Conservation (phyloP, 2,888 invertebrate species). For the Dorcus parallelipipedus region DNA sequence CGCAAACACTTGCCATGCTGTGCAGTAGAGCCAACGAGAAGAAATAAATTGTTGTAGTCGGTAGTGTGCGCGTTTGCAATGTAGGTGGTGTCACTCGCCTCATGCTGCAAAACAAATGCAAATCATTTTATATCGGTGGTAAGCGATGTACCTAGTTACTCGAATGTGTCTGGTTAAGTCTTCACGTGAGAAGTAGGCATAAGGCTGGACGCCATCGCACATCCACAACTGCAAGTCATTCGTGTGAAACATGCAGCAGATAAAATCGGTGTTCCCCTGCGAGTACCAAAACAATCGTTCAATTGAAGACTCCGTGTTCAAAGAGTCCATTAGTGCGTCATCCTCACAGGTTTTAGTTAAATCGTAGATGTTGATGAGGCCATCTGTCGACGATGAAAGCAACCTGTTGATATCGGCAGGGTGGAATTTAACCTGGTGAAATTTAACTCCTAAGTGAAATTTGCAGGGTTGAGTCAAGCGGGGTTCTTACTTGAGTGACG, state of each 20-base stretch:
- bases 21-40: constrained; percentile 64
- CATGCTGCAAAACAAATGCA: background rate
- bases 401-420: constrained; percentile 61
- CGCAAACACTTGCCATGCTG: constrained; percentile 59
- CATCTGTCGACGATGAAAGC: constrained; percentile 77
- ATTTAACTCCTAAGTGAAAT: background rate
- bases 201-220: constrained; percentile 58
- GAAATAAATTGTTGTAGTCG: constrained; percentile 50
- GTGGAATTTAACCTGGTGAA: constrained; percentile 66
- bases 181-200: constrained; percentile 56
- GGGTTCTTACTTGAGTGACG: constrained; percentile 61
- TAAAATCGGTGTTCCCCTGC: constrained; percentile 49
- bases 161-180: constrained; percentile 58
- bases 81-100: constrained; percentile 56
- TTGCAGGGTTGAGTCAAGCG: background rate
- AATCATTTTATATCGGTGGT: background rate
- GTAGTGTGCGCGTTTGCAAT: constrained; percentile 59
- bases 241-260: constrained; percentile 69
- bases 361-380: constrained; percentile 81
- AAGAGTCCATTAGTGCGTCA: constrained; percentile 71
- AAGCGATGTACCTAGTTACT: constrained; percentile 38
- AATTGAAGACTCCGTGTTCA: constrained; percentile 78
- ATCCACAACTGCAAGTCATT: constrained; percentile 71
- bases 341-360: constrained; percentile 71
- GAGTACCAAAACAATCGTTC: constrained; percentile 58